phyloP scores from a whole-genome alignment of 2,888 invertebrate species.

The Torymus aiolomorphi region DNA sequence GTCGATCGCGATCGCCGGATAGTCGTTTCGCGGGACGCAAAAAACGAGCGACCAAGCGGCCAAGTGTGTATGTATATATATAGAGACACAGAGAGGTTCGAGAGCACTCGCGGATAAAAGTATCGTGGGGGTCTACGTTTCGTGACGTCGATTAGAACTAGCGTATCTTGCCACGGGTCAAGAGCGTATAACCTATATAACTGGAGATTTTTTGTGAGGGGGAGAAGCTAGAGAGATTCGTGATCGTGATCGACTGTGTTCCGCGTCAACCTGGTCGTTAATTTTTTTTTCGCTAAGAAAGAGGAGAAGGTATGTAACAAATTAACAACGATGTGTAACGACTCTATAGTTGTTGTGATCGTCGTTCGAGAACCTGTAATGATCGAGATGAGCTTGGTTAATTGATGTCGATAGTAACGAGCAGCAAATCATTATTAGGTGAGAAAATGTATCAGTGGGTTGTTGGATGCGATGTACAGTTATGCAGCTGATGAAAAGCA shows the following conservation, averaged over 20 bases:
- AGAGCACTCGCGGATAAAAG: slow-evolving; percentile 6
- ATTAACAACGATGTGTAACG: slow-evolving; percentile 8
- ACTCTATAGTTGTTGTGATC: neutral
- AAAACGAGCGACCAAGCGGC: neutral
- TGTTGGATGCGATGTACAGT: no score
- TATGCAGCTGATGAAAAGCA: no score
- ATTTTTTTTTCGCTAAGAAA: no score
- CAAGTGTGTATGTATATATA: neutral
- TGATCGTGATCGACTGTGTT: slow-evolving; percentile 18
- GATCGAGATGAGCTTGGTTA: no score
- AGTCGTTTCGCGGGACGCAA: neutral
- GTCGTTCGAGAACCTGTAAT: neutral
- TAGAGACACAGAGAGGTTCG: neutral
- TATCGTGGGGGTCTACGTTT: neutral
- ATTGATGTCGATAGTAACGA: no score
- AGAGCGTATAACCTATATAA: slow-evolving; percentile 39
- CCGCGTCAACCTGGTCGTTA: slow-evolving; percentile 14
- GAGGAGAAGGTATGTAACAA: neutral
- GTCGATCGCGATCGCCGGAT: neutral
- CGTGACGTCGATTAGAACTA: slow-evolving; percentile 48
- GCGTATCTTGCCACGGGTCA: neutral
- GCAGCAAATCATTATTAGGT: no score
- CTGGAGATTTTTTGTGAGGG: neutral
- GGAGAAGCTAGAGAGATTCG: slow-evolving; percentile 1
- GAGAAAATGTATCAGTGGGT: no score